Conservation (phyloP, 2,888 invertebrate species). For the Cenopis cana region DNA sequence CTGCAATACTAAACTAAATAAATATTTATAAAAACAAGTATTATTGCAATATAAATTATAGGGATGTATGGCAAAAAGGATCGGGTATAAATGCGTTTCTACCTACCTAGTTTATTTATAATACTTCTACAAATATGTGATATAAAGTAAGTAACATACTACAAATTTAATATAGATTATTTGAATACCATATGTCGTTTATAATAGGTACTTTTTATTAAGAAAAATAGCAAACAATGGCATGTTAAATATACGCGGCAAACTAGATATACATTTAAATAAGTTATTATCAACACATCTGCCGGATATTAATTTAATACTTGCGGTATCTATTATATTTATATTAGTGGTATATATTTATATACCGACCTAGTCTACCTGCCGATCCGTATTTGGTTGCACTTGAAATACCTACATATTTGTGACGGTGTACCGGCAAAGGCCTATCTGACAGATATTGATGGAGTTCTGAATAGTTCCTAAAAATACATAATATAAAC, state of each 20-base stretch:
- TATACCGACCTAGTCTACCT: too few species aligned
- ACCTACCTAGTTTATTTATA: background rate
- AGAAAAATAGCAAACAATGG: background rate
- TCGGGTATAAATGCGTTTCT: background rate
- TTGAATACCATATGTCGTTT: background rate
- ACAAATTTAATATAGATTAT: background rate
- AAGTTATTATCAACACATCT: too few species aligned
- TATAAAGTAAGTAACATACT: background rate
- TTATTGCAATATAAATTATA: background rate
- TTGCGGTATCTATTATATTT: too few species aligned
- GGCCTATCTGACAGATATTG: too few species aligned
- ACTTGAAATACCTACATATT: too few species aligned
- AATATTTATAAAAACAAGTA: background rate
- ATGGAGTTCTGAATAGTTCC: too few species aligned
- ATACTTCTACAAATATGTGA: background rate
- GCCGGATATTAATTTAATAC: too few species aligned
- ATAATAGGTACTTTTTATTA: background rate
- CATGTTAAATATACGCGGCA: background rate
- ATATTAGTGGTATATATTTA: background rate
- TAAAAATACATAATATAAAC: too few species aligned
- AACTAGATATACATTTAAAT: too few species aligned
- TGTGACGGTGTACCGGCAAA: too few species aligned
- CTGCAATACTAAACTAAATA: background rate
- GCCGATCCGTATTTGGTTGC: too few species aligned
- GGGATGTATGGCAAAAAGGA: background rate